These are phyloP conservation scores for Drosophila sulfurigaster DNA, from an alignment of 1,140 invertebrate genomes.

Conservation along the genomic window DNA sequence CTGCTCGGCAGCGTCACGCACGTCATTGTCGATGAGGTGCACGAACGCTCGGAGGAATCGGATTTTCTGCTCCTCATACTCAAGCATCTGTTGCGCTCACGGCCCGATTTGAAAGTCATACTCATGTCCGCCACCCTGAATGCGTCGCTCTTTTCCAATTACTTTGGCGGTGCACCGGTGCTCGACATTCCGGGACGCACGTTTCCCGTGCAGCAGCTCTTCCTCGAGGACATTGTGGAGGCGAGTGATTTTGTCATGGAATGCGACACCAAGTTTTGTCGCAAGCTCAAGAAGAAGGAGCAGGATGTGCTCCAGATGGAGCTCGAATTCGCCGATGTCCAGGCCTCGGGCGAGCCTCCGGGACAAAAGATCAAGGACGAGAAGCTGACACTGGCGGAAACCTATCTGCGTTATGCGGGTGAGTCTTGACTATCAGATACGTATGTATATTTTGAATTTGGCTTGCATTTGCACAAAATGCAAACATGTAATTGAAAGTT, in stretches of 20 bases:
- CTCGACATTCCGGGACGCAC: conserved; percentile 92
- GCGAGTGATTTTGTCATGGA: conserved; percentile 89
- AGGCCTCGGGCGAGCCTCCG: conserved; percentile 85
- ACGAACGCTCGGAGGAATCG: conserved; percentile 95
- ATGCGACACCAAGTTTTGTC: conserved; percentile 89
- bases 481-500: background rate
- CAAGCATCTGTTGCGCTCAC: conserved; percentile 89
- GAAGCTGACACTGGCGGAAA: conserved; percentile 88
- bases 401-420: conserved; percentile 87
- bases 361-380: conserved; percentile 89
- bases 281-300: conserved; percentile 87
- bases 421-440: conserved; percentile 26
- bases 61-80: conserved; percentile 93
- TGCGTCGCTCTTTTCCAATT: conserved; percentile 91
- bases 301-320: conserved; percentile 74
- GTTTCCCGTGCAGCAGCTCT: conserved; percentile 92
- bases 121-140: conserved; percentile 96
- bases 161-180: conserved; percentile 90
- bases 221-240: conserved; percentile 92
- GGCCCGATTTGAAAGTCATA: conserved; percentile 92
- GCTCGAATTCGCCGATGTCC: conserved; percentile 87
- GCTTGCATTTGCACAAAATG: background rate
- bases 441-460: background rate
- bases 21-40: conserved; percentile 95
- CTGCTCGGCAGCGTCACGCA: conserved; percentile 90